These are phyloP conservation scores for Petroica traversi DNA, from an alignment of 2,113 vertebrate genomes.

Conservation along the genomic window DNA sequence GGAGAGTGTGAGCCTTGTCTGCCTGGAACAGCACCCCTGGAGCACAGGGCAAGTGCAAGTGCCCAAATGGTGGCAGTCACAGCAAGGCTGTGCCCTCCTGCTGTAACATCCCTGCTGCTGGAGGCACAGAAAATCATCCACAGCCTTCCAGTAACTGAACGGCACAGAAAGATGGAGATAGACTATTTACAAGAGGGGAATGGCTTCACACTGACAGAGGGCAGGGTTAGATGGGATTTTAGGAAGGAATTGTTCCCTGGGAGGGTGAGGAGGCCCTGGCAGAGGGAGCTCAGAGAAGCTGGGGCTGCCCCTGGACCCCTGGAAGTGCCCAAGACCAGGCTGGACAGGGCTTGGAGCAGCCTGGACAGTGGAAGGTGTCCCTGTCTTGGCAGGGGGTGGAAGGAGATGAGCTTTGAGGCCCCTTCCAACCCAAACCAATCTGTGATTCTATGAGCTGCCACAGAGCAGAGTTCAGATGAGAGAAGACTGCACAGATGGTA, in stretches of 20 bases:
- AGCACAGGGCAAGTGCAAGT: background rate
- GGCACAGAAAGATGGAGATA: background rate
- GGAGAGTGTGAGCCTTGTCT: background rate
- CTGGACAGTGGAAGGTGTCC: background rate
- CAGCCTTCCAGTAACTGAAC: background rate
- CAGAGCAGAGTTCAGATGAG: background rate
- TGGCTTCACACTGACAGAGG: background rate
- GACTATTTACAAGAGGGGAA: background rate
- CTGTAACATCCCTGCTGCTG: background rate
- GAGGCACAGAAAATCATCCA: background rate
- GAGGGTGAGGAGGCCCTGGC: rapidly evolving
- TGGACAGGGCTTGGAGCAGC: rapidly evolving
- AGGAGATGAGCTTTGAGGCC: background rate
- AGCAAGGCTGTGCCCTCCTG: background rate
- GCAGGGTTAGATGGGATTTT: background rate
- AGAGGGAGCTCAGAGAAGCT: background rate
- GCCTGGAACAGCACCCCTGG: background rate
- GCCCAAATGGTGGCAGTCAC: background rate
- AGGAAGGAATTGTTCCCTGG: background rate
- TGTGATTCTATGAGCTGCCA: background rate
- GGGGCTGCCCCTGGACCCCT: background rate
- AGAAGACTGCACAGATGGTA: background rate
- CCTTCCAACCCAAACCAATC: background rate
- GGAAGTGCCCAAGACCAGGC: rapidly evolving
- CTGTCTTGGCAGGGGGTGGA: background rate